Evolutionary conservation across 2,888 invertebrate genomes (phyloP).

Genomic region (Xiphydria camelus): DNA sequence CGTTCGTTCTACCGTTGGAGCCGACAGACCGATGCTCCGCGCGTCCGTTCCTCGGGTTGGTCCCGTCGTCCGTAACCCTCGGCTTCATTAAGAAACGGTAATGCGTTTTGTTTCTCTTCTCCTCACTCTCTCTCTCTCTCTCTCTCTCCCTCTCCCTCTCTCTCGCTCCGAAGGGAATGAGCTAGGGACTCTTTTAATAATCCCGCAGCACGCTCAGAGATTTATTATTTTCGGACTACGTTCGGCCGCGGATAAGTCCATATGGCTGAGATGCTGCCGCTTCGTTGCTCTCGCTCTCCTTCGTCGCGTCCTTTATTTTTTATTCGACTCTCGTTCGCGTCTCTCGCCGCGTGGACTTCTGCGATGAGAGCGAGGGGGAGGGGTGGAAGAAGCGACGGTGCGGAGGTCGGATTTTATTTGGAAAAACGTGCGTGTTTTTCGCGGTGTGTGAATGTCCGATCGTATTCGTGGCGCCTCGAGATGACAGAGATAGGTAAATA

Average conservation of each 20-base stretch:
- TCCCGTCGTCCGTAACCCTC: slow-evolving; percentile 47
- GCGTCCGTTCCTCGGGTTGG: slow-evolving; percentile 23
- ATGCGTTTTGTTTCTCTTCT: slow-evolving; percentile 57
- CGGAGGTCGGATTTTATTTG: no score
- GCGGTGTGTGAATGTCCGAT: no score
- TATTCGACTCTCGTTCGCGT: slow-evolving; percentile 17
- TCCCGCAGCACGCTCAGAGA: slow-evolving; percentile 52
- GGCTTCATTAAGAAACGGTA: slow-evolving; percentile 58
- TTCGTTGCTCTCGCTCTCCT: slow-evolving; percentile 16
- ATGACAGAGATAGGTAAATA: no score
- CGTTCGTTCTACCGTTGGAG: slow-evolving; percentile 25
- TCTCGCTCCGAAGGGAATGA: slow-evolving; percentile 35
- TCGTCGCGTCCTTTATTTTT: slow-evolving; percentile 17
- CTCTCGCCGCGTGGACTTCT: slow-evolving; percentile 7
- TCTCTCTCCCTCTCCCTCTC: slow-evolving; percentile 25
- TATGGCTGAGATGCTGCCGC: slow-evolving; percentile 43
- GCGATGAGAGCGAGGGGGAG: no score
- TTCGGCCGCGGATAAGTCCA: slow-evolving; percentile 48
- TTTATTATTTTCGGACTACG: slow-evolving; percentile 58
- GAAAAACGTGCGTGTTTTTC: no score
- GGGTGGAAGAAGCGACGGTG: no score
- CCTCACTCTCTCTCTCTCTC: slow-evolving; percentile 26
- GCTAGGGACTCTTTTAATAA: slow-evolving; percentile 55
- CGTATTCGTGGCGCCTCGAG: no score
- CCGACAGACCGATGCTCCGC: background rate